Evolutionary conservation across 2,113 vertebrate species (phyloP).

Genomic region (Cephalopholis sonnerati): DNA sequence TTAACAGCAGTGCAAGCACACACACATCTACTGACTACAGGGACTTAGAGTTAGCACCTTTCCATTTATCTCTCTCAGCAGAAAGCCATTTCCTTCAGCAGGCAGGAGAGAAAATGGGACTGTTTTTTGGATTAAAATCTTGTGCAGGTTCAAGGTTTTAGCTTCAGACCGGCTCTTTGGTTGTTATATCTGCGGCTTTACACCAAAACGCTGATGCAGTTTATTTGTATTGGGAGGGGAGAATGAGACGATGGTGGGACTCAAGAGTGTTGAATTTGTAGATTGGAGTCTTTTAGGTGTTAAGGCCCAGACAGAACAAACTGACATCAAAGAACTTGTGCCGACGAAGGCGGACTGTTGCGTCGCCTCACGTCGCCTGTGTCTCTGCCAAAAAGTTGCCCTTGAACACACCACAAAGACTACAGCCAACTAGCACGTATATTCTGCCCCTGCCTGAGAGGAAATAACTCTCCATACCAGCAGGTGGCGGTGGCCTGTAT

Average conservation of each 20-base stretch:
- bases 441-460: no score
- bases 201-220: conserved; percentile 21
- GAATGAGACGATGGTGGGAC: conserved; percentile 17
- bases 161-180: not conserved
- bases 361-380: no score
- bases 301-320: not conserved
- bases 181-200: conserved; percentile 18
- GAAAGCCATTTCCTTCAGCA: conserved; percentile 42
- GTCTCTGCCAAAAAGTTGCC: no score
- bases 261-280: conserved; percentile 15
- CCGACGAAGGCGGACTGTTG: no score
- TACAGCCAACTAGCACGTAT: no score
- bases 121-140: conserved; percentile 38
- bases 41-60: conserved; percentile 35
- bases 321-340: no score
- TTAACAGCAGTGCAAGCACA: not conserved
- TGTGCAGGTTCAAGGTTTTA: conserved; percentile 29
- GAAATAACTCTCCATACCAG: no score
- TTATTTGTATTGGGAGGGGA: not conserved
- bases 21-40: not conserved
- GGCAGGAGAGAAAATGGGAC: conserved; percentile 13
- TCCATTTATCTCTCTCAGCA: conserved; percentile 28
- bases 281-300: conserved; percentile 10
- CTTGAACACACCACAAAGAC: no score
- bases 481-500: no score